Evolutionary conservation across 2,113 vertebrate species (phyloP).

Genomic region (Phalacrocorax carbo): DNA sequence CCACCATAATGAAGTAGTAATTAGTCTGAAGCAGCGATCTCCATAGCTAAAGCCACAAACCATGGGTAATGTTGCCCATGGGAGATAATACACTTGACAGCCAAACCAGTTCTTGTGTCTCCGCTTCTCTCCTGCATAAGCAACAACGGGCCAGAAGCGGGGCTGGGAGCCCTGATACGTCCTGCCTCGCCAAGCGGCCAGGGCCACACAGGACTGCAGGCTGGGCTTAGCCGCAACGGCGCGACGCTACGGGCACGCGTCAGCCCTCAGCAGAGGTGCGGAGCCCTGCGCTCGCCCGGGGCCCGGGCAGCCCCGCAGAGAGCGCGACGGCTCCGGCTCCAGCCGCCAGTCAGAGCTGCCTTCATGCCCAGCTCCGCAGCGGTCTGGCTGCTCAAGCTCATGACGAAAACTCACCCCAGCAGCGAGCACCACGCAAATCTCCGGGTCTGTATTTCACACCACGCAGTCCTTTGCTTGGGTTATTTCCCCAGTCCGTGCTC

Average conservation of each 20-base stretch:
- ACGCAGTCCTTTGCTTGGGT: fast-evolving
- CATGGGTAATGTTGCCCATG: neutral
- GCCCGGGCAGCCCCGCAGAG: neutral
- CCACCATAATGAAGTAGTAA: neutral
- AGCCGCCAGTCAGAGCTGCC: neutral
- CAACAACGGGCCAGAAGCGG: neutral
- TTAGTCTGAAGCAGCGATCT: neutral
- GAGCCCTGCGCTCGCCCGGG: neutral
- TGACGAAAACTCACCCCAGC: neutral
- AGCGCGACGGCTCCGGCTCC: no score
- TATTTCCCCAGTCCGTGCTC: neutral
- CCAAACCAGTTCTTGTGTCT: neutral
- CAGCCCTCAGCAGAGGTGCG: fast-evolving
- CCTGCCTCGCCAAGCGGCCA: neutral
- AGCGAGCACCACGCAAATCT: neutral
- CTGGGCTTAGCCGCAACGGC: no score
- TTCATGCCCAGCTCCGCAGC: neutral
- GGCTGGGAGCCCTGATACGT: neutral
- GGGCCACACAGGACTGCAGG: neutral
- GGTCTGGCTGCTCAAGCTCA: neutral
- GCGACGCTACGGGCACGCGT: neutral
- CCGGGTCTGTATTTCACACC: neutral
- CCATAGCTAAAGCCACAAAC: neutral
- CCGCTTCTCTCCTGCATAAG: neutral
- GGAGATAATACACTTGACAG: neutral